Conservation (phyloP, 2,113 vertebrate species). For the Bostrychus sinensis region DNA sequence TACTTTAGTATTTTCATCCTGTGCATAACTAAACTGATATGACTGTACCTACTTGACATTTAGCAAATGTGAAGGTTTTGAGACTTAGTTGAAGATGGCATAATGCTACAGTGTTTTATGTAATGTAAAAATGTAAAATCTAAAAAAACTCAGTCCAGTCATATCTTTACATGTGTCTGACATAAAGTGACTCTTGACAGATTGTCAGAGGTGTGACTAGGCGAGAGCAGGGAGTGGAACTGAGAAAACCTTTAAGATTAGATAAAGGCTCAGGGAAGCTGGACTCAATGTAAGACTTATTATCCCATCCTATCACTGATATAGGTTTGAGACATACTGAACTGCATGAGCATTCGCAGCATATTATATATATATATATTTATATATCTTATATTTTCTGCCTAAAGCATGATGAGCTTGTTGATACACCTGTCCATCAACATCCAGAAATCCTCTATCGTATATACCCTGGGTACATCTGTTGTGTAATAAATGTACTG, state of each 20-base stretch:
- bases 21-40: no score
- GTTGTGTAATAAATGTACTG: no score
- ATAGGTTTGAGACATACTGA: neutral
- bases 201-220: conserved; percentile 8
- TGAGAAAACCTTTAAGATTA: conserved; percentile 7
- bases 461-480: no score
- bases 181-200: conserved; percentile 3
- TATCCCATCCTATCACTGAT: neutral
- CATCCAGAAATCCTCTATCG: neutral
- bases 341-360: neutral
- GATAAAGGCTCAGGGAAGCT: conserved; percentile 4
- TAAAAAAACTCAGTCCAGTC: neutral
- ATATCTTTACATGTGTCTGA: neutral
- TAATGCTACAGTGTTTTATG: neutral
- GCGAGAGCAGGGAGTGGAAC: neutral
- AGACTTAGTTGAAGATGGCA: neutral
- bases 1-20: no score
- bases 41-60: no score
- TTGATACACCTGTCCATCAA: neutral
- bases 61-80: no score
- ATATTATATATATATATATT: neutral
- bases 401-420: neutral
- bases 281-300: conserved; percentile 25
- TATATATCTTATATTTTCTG: neutral
- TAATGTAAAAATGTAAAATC: conserved; percentile 5